These are phyloP conservation scores for Trachymyrmex cornetzi DNA, from an alignment of 1,140 invertebrate species.

Conservation along the genomic window DNA sequence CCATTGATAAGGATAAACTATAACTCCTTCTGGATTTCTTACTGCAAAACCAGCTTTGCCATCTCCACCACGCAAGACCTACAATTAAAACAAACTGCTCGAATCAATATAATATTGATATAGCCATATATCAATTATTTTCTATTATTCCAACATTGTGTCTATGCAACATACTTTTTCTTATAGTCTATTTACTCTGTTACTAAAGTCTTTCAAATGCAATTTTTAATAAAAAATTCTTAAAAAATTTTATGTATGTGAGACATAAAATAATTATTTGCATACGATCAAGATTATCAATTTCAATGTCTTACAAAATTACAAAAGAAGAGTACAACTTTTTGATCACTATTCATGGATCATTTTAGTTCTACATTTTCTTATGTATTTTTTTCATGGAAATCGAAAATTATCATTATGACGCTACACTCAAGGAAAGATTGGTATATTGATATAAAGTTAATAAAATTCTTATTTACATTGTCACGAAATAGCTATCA, in stretches of 20 bases:
- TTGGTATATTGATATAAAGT: too few species aligned
- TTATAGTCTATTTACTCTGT: neutral
- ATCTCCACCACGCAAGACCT: slow-evolving; percentile 96
- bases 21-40: slow-evolving; percentile 92
- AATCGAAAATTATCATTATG: too few species aligned
- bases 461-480: too few species aligned
- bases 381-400: too few species aligned
- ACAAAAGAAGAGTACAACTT: neutral
- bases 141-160: neutral
- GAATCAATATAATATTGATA: neutral
- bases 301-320: neutral
- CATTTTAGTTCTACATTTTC: too few species aligned
- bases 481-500: too few species aligned
- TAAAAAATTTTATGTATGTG: neutral
- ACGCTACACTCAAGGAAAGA: too few species aligned
- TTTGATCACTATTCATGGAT: too few species aligned
- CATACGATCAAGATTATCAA: neutral
- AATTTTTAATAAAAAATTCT: neutral
- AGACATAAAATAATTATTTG: neutral
- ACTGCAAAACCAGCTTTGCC: slow-evolving; percentile 97
- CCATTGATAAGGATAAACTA: slow-evolving; percentile 97
- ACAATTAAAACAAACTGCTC: slow-evolving; percentile 31
- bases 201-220: neutral
- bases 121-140: neutral
- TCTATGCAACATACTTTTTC: too few species aligned